These are phyloP conservation scores for Drosophila buzzatii DNA, from an alignment of 2,888 invertebrate species.

Conservation along the genomic window DNA sequence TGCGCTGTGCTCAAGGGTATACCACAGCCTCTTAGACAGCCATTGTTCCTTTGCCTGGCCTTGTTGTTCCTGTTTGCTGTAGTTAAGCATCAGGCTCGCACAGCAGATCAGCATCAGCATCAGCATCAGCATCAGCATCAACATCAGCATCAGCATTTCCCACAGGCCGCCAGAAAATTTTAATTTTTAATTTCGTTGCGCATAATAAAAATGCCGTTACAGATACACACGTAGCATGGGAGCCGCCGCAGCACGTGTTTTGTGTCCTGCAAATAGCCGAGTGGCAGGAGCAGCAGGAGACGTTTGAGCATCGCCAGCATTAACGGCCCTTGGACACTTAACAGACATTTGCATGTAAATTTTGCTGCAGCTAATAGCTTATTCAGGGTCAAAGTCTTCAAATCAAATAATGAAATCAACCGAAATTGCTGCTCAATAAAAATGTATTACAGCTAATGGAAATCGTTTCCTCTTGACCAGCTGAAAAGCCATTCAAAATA, in stretches of 20 bases:
- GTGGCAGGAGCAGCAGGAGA: not conserved
- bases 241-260: conserved; percentile 28
- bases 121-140: conserved; percentile 39
- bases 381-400: conserved; percentile 10
- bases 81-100: conserved; percentile 29
- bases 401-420: conserved; percentile 39
- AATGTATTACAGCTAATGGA: not conserved
- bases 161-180: conserved; percentile 59
- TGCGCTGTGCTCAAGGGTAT: conserved; percentile 73
- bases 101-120: conserved; percentile 38
- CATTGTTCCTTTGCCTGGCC: conserved; percentile 34
- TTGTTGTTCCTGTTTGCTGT: conserved; percentile 51
- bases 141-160: conserved; percentile 48
- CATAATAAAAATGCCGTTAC: conserved; percentile 67
- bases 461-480: not conserved
- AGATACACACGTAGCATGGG: conserved; percentile 14
- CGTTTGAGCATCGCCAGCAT: conserved; percentile 6
- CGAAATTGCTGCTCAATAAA: not conserved
- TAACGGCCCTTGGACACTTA: conserved; percentile 21
- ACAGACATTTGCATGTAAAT: conserved; percentile 22
- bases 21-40: conserved; percentile 21
- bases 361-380: conserved; percentile 13
- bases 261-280: conserved; percentile 10
- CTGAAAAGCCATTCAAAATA: not conserved
- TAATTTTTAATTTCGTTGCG: conserved; percentile 78